Evolutionary conservation across 2,113 vertebrate genomes (phyloP).

Genomic region (Esox niger): DNA sequence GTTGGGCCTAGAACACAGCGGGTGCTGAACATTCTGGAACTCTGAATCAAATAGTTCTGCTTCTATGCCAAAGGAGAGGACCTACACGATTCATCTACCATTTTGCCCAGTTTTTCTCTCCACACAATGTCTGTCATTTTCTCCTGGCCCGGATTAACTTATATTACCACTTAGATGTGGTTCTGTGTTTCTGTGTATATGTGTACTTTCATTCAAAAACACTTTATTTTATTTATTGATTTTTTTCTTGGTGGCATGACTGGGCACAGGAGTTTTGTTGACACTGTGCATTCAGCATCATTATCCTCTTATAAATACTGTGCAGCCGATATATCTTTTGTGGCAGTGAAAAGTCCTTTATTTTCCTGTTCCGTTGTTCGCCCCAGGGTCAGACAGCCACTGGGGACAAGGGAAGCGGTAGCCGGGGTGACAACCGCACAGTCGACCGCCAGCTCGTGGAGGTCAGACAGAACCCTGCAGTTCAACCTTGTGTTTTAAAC

Average conservation of each 20-base stretch:
- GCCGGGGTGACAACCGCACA: constrained; percentile 34
- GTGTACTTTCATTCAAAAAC: too few species aligned
- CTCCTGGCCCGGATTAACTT: constrained; percentile 23
- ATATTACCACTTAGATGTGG: constrained; percentile 29
- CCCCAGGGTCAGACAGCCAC: constrained; percentile 46
- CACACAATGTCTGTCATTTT: constrained; percentile 25
- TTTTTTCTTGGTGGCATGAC: too few species aligned
- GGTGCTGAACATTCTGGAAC: constrained; percentile 48
- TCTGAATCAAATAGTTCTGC: constrained; percentile 56
- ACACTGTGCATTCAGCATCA: too few species aligned
- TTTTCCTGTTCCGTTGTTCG: constrained; percentile 38
- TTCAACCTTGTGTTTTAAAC: constrained; percentile 27
- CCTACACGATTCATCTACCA: constrained; percentile 38
- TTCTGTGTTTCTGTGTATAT: constrained; percentile 9
- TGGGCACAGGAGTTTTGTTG: too few species aligned
- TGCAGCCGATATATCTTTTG: too few species aligned
- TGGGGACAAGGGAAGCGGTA: constrained; percentile 29
- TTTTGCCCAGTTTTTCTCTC: constrained; percentile 50
- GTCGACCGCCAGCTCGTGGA: constrained; percentile 8
- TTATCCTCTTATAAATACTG: too few species aligned
- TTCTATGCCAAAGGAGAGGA: constrained; percentile 60
- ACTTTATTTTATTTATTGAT: too few species aligned
- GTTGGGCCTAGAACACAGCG: constrained; percentile 21
- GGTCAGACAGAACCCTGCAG: constrained; percentile 25
- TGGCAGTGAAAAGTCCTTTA: constrained; percentile 23